Conservation (phyloP, 2,888 invertebrate species). For the Caenorhabditis virilis region DNA sequence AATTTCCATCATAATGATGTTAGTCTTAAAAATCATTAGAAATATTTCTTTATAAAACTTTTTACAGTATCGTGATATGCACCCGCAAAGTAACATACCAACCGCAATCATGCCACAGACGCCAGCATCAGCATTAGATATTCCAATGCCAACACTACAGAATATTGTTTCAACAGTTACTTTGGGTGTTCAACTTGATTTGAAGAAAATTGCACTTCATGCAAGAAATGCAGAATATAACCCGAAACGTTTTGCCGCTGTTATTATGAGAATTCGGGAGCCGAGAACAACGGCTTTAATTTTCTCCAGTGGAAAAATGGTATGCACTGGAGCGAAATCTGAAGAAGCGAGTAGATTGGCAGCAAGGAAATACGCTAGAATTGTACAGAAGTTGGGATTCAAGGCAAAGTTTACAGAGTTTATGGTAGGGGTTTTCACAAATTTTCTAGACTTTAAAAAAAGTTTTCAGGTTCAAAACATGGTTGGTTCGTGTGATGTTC, state of each 20-base stretch:
- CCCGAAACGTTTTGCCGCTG: conserved; percentile 97
- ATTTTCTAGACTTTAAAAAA: too few species aligned
- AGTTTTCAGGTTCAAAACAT: conserved; percentile 81
- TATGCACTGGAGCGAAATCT: conserved; percentile 84
- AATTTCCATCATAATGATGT: conserved; percentile 34
- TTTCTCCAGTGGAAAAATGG: conserved; percentile 85
- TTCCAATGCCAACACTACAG: conserved; percentile 67
- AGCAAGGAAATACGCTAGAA: conserved; percentile 81
- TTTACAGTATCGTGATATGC: conserved; percentile 21
- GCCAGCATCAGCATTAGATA: conserved; percentile 57
- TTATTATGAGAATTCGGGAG: conserved; percentile 91
- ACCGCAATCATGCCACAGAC: conserved; percentile 48
- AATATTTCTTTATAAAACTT: background rate
- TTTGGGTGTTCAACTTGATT: conserved; percentile 79
- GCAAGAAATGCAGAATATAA: conserved; percentile 99
- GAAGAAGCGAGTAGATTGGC: conserved; percentile 77
- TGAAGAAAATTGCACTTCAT: conserved; percentile 94
- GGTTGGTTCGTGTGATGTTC: conserved; percentile 86
- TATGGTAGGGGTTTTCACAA: conserved; percentile 54
- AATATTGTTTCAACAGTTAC: conserved; percentile 98
- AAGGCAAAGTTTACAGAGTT: conserved; percentile 71
- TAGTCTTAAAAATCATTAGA: background rate
- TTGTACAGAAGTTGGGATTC: conserved; percentile 82
- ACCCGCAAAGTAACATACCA: conserved; percentile 34
- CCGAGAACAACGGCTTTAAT: conserved; percentile 81